These are phyloP conservation scores for Neodiprion fabricii DNA, from an alignment of 1,140 invertebrate species.

Conservation along the genomic window DNA sequence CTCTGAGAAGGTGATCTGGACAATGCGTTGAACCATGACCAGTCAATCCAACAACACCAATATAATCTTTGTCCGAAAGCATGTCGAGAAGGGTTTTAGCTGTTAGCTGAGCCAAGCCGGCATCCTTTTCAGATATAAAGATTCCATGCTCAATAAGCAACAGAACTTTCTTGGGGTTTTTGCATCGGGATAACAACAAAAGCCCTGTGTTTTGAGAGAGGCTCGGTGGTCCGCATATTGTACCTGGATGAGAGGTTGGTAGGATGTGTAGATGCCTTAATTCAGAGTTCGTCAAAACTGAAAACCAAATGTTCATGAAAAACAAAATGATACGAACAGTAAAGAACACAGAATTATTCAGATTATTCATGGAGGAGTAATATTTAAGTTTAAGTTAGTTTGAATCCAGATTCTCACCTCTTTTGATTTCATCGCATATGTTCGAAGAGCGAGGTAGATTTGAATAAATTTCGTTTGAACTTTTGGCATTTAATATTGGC, in stretches of 20 bases:
- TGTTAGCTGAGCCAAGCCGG: constrained; percentile 51
- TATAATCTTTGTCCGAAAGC: constrained; percentile 51
- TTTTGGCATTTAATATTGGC: constrained; percentile 39
- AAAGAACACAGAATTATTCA: too few relatives aligned
- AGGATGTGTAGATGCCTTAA: constrained; percentile 56
- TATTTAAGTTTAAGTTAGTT: too few relatives aligned
- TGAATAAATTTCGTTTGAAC: constrained; percentile 33
- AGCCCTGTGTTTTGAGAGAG: constrained; percentile 54
- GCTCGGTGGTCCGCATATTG: constrained; percentile 54
- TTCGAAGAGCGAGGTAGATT: constrained; percentile 38
- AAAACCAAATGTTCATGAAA: constrained; percentile 41
- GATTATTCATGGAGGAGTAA: too few relatives aligned
- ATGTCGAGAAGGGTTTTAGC: constrained; percentile 57
- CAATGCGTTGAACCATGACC: constrained; percentile 42
- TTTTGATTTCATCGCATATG: constrained; percentile 48
- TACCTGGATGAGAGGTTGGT: constrained; percentile 47
- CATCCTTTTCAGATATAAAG: constrained; percentile 54
- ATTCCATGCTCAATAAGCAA: constrained; percentile 51
- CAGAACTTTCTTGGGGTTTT: constrained; percentile 52
- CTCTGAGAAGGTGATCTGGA: constrained; percentile 47
- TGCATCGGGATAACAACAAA: constrained; percentile 53
- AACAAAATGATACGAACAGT: constrained; percentile 12
- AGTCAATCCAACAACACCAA: constrained; percentile 50
- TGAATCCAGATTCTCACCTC: constrained; percentile 35
- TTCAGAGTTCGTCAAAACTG: constrained; percentile 43